Percentiles rank a stretch among this genome's conserved stretches.
phyloP scores from a whole-genome alignment of 2,113 vertebrate species.

The Seriola dumerili region DNA sequence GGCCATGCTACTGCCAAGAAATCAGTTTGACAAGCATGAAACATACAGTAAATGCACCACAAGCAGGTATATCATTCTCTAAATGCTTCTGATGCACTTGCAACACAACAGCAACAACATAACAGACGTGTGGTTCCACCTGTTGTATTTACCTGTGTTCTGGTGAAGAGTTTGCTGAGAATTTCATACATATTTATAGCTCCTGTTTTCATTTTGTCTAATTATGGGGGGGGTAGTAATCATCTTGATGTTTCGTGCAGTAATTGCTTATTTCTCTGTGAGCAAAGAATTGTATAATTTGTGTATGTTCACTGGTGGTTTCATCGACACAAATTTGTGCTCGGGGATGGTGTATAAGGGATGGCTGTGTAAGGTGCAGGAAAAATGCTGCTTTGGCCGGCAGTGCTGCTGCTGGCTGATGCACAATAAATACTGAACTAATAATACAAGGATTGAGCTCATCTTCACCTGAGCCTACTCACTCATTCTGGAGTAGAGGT shows the following conservation, averaged over 20 bases:
- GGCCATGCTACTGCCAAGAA: neutral
- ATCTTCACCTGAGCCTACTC: constrained; percentile 26
- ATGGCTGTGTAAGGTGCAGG: neutral
- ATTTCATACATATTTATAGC: neutral
- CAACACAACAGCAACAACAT: neutral
- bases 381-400: constrained; percentile 7
- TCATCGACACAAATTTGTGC: constrained; percentile 1
- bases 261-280: constrained; percentile 1
- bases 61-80: neutral
- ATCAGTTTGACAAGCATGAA: constrained; percentile 26
- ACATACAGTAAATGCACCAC: constrained; percentile 16
- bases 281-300: constrained; percentile 24
- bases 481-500: constrained; percentile 9
- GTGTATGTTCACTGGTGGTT: neutral
- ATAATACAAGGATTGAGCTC: constrained; percentile 28
- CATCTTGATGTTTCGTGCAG: neutral
- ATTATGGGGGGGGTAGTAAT: neutral
- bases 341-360: neutral
- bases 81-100: neutral
- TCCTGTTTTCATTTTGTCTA: constrained; percentile 1
- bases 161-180: neutral
- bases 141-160: neutral
- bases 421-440: constrained; percentile 42
- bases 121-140: neutral
- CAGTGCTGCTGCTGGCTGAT: constrained; percentile 7